Base-by-base conservation (phyloP, 2,888 invertebrate genomes). In the Lacanobia oleracea region DNA sequence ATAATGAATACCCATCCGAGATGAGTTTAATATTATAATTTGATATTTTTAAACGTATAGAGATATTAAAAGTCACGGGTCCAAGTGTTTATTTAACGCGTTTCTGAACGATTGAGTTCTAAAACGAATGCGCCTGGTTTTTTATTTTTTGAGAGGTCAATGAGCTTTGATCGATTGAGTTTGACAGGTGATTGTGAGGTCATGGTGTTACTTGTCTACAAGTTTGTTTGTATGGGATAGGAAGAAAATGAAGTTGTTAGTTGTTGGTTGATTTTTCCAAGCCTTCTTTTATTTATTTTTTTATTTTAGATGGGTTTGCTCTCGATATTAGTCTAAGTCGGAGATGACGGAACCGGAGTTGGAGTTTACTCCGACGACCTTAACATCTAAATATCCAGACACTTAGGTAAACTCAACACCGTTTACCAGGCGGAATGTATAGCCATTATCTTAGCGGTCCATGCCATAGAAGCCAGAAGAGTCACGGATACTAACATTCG, bases 11-110 rank as follows among this genome's bases (percentile, higher is more conserved):
- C 82, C 86, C 88, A 88, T 87, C 92, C 88, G 87, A 92, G 91
- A 92, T 93, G 81, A 93, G 92, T 91, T 94, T 94, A 95, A 95
- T 95, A 95, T 95, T 95, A 95, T 95, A 95, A 95, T 95, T 95
- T 95, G 95, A 95, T 95, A 95, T 95, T 95, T 95, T 94, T 91
- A 94, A 95, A 94, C 91, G 94, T 92, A 95, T 95, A 94, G 93
- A 95, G 94, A 95, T 95, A 95, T 95, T 95, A 95, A 95, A 91
- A 94, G 93, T 95, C 95, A 94, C 95, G 95, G 93, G 93, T 90
- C 76, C 76, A 87, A 94, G 95, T 95, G 95, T 95, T 95, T 95
- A 94, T 95, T 95, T 94, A 95, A 90, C 95, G 92, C 92, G 90
- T 89, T 87, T 88, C 87, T 91, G 94, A 94, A 89, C 93, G 94